phyloP scores from a whole-genome alignment of 2,113 vertebrate species.

The Saccopteryx leptura region DNA sequence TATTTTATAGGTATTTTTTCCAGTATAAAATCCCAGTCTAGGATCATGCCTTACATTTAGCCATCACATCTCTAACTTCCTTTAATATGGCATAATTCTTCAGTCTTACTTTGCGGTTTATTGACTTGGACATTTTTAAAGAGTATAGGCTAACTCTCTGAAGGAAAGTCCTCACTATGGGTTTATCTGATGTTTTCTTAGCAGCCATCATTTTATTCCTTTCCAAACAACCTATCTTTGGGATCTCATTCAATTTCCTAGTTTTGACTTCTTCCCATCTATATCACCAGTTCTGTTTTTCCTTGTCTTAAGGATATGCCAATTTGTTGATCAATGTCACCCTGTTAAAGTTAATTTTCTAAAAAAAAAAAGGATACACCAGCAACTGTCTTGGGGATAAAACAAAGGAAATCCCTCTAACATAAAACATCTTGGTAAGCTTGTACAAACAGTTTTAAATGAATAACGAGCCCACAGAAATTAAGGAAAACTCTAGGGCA shows the following conservation, averaged over 20 bases:
- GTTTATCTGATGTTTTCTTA: slow-evolving; percentile 28
- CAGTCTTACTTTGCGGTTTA: slow-evolving; percentile 6
- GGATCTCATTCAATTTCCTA: neutral
- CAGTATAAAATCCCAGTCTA: neutral
- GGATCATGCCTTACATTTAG: neutral
- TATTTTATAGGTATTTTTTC: slow-evolving; percentile 8
- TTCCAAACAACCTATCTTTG: neutral
- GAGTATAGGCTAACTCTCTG: neutral
- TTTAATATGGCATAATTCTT: slow-evolving; percentile 28
- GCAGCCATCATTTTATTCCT: neutral
- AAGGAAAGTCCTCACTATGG: neutral
- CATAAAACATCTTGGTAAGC: neutral
- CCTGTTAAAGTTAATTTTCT: too few relatives aligned
- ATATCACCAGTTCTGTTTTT: neutral
- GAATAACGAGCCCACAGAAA: neutral
- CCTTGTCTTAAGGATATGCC: slow-evolving; percentile 15
- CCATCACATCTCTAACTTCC: slow-evolving; percentile 1
- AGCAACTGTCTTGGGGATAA: neutral
- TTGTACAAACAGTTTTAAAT: slow-evolving; percentile 57
- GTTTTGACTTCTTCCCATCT: slow-evolving; percentile 2
- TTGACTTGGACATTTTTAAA: slow-evolving; percentile 26
- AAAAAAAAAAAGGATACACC: too few relatives aligned
- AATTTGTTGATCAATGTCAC: too few relatives aligned
- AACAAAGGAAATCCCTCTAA: slow-evolving; percentile 1
- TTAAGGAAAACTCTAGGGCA: neutral